A percentile compares a stretch with the other conserved stretches of the same genome.
phyloP scores from a whole-genome alignment of 2,888 invertebrate species.

The Pachymerium ferrugineum region DNA sequence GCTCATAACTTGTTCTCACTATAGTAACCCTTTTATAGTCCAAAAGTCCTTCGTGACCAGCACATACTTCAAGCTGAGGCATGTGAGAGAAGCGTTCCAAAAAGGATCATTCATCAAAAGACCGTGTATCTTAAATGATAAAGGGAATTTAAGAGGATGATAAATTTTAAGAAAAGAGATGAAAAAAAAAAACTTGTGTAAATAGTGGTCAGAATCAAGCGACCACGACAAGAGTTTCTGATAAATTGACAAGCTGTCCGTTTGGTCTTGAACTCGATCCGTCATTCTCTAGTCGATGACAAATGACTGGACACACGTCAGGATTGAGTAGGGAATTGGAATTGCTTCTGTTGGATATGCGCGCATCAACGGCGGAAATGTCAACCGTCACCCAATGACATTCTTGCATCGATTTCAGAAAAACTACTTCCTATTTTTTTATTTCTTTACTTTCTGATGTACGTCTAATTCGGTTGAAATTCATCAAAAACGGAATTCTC shows the following conservation, averaged over 20 bases:
- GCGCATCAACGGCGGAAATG: background rate
- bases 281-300: background rate
- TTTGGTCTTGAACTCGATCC: constrained; percentile 8
- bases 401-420: background rate
- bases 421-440: background rate
- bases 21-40: constrained; percentile 3
- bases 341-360: background rate
- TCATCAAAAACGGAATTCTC: too few relatives aligned
- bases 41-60: background rate
- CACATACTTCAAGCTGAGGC: background rate
- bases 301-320: constrained; percentile 8
- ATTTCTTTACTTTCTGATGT: too few relatives aligned
- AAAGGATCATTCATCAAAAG: background rate
- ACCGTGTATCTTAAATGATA: background rate
- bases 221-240: background rate
- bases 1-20: constrained; percentile 13
- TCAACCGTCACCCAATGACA: background rate
- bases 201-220: background rate
- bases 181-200: background rate
- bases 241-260: background rate
- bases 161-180: background rate
- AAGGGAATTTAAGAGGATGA: background rate
- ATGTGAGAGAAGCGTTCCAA: background rate
- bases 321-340: background rate
- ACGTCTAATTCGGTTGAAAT: background rate